These are phyloP conservation scores for Chlorops oryzae DNA, from an alignment of 1,140 invertebrate genomes.

Conservation along the genomic window DNA sequence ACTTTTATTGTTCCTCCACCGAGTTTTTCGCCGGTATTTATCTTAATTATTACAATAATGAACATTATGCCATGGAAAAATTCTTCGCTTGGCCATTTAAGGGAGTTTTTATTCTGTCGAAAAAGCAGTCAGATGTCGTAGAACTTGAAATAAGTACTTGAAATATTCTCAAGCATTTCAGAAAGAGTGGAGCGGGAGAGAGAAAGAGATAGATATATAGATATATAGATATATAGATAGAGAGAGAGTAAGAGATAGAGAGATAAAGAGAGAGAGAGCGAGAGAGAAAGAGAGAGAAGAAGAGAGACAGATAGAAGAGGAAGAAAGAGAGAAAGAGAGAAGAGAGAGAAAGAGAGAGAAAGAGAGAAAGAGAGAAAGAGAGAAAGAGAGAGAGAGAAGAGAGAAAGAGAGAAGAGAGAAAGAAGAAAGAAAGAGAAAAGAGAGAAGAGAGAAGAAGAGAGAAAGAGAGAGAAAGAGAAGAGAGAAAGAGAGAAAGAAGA, in stretches of 20 bases:
- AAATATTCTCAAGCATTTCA: no score
- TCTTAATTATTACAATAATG: no score
- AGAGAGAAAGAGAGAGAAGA: not conserved
- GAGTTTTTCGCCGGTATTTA: no score
- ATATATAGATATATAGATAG: not conserved
- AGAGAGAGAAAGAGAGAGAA: not conserved
- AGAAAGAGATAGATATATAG: no score
- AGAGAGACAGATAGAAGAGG: not conserved
- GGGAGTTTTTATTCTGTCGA: no score
- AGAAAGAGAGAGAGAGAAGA: not conserved
- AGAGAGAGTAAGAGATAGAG: not conserved
- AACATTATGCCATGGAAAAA: no score
- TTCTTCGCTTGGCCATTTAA: no score
- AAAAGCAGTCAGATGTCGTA: no score
- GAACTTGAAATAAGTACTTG: no score
- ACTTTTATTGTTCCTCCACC: no score
- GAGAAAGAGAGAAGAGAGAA: not conserved
- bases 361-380: not conserved
- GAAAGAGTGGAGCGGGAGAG: no score
- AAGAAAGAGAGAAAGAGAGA: not conserved
- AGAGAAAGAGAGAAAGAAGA: not conserved
- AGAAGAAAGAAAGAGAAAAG: not conserved
- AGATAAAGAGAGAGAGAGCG: not conserved
- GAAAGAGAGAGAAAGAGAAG: not conserved
- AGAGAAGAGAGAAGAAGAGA: not conserved